Evolutionary conservation across 2,113 vertebrate genomes (phyloP).

Genomic region (Procapra przewalskii): DNA sequence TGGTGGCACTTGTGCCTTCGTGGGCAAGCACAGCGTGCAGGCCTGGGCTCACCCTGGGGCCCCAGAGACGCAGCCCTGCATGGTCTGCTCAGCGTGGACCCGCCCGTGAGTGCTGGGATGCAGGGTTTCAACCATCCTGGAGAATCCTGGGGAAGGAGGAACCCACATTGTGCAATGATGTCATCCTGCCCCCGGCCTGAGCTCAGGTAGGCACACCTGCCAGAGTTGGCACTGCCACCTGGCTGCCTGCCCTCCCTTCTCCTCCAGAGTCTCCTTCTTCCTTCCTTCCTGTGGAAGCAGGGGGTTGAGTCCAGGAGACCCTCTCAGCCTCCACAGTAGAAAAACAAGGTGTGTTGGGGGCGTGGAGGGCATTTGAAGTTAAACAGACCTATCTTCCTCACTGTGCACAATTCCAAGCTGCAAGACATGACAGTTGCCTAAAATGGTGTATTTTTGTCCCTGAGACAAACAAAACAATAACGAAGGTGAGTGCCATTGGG

Average conservation of each 20-base stretch:
- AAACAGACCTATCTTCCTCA: background rate
- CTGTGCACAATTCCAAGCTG: background rate
- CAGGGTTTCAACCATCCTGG: background rate
- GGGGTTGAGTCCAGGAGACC: background rate
- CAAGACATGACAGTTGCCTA: background rate
- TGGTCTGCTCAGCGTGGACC: background rate
- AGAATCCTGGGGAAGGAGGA: background rate
- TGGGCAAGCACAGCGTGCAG: background rate
- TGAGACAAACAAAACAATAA: background rate
- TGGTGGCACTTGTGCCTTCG: background rate
- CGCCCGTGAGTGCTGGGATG: background rate
- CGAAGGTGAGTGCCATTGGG: background rate
- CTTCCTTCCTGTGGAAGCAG: background rate
- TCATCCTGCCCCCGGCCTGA: accelerated
- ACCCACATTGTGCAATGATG: no score
- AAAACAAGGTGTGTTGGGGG: background rate
- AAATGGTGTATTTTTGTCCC: background rate
- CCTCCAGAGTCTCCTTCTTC: background rate
- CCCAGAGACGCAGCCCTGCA: accelerated
- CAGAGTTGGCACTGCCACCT: background rate
- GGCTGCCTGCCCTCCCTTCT: background rate
- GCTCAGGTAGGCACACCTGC: background rate
- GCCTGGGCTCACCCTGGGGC: background rate
- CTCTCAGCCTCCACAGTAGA: background rate
- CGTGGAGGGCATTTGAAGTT: background rate